phyloP scores from a whole-genome alignment of 2,797 vertebrate genomes.

The Diplodus puntazzo region DNA sequence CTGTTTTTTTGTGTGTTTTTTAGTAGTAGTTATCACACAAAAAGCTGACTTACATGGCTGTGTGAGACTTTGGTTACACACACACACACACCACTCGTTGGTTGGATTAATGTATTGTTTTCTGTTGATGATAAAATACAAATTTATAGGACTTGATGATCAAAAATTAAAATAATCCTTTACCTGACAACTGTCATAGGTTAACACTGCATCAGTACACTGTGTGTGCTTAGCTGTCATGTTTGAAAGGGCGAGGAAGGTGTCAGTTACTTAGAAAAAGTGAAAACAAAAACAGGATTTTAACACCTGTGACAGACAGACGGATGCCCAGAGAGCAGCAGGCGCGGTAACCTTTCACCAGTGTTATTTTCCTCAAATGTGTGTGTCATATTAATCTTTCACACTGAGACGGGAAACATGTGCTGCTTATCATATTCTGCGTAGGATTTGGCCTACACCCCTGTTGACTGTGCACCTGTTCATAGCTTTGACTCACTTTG shows the following conservation, averaged over 20 bases:
- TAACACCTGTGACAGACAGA: conserved; percentile 25
- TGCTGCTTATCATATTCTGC: conserved; percentile 34
- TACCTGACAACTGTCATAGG: conserved; percentile 9
- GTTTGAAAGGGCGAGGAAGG: neutral
- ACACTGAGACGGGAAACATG: conserved; percentile 10
- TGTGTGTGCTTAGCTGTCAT: conserved; percentile 26
- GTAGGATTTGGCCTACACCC: conserved; percentile 38
- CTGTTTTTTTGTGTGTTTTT: neutral
- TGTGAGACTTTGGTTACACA: neutral
- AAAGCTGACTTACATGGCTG: neutral
- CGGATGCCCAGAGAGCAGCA: conserved; percentile 42
- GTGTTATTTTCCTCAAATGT: conserved; percentile 11
- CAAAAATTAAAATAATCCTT: neutral
- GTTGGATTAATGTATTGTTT: neutral
- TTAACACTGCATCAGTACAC: neutral
- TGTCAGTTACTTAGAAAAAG: conserved; percentile 5
- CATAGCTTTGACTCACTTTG: conserved; percentile 50
- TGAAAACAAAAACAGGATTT: conserved; percentile 8
- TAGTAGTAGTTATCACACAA: neutral
- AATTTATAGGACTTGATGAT: neutral
- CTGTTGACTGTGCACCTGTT: conserved; percentile 70
- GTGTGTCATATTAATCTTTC: conserved; percentile 26
- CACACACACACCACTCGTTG: neutral
- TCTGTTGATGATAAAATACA: neutral
- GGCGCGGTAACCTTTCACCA: conserved; percentile 36